Percentiles rank a stretch among this genome's conserved stretches.
Conservation (phyloP, 2,113 vertebrate species). For the Marcusenius ussheri region DNA sequence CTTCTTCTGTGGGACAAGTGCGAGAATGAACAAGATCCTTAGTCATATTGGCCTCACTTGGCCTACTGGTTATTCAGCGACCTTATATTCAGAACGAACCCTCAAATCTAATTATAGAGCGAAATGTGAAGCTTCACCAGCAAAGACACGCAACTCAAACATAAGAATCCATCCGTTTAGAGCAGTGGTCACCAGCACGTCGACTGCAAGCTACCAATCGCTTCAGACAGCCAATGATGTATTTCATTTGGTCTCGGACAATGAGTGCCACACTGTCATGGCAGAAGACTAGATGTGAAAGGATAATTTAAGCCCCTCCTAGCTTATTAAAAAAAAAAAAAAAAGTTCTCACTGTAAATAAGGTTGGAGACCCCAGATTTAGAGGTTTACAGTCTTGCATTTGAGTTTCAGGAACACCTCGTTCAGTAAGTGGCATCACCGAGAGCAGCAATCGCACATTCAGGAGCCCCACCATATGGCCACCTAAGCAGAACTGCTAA, state of each 20-base stretch:
- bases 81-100: not conserved
- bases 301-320: not conserved
- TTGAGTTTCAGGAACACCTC: not conserved
- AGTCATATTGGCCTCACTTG: not conserved
- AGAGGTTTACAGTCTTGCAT: not conserved
- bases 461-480: not conserved
- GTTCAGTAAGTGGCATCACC: not conserved
- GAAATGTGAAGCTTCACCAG: not conserved
- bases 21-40: not conserved
- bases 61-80: not conserved
- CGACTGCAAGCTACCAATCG: not conserved
- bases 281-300: not conserved
- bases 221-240: not conserved
- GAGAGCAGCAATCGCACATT: not conserved
- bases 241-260: not conserved
- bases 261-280: not conserved
- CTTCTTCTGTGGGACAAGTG: slow-evolving; percentile 73
- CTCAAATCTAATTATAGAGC: not conserved
- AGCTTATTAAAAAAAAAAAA: not conserved
- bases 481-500: not conserved
- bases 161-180: not conserved
- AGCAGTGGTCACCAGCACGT: not conserved
- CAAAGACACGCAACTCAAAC: not conserved
- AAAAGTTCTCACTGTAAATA: not conserved
- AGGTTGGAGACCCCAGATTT: not conserved